Conservation (phyloP, 1,140 invertebrate genomes). For the Chlorops oryzae region DNA sequence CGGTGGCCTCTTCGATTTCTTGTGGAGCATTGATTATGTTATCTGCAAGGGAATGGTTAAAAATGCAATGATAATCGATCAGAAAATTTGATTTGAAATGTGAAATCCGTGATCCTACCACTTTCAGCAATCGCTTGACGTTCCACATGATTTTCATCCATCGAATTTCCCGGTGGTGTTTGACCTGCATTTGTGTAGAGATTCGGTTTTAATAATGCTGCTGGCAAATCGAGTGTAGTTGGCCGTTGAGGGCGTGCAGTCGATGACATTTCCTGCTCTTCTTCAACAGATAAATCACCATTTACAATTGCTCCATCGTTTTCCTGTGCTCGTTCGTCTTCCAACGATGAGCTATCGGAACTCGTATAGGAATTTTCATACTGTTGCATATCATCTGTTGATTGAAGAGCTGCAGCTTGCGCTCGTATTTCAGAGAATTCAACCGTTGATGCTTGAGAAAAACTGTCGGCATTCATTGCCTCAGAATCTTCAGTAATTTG, state of each 20-base stretch:
- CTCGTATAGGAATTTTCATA: conserved; percentile 23
- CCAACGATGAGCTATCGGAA: conserved; percentile 17
- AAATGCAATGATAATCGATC: no score
- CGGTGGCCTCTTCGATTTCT: conserved; percentile 40
- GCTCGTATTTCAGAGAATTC: conserved; percentile 37
- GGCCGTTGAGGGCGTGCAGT: conserved; percentile 35
- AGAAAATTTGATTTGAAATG: no score
- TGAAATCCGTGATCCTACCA: not conserved
- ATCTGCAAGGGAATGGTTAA: no score
- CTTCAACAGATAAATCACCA: no score
- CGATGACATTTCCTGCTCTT: no score
- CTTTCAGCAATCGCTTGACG: conserved; percentile 1
- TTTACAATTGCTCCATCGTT: not conserved
- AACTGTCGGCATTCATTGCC: conserved; percentile 40
- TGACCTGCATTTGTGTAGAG: conserved; percentile 25
- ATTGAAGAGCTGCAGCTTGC: conserved; percentile 15
- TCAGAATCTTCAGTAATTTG: conserved; percentile 18
- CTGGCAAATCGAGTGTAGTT: conserved; percentile 40
- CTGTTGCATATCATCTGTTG: not conserved
- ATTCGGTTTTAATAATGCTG: conserved; percentile 17
- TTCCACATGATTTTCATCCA: not conserved
- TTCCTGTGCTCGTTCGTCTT: conserved; percentile 12
- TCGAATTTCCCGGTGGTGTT: conserved; percentile 20
- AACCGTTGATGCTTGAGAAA: conserved; percentile 44
- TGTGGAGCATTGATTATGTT: no score